Conservation (phyloP, 2,797 vertebrate genomes). For the Malacoraja senta region DNA sequence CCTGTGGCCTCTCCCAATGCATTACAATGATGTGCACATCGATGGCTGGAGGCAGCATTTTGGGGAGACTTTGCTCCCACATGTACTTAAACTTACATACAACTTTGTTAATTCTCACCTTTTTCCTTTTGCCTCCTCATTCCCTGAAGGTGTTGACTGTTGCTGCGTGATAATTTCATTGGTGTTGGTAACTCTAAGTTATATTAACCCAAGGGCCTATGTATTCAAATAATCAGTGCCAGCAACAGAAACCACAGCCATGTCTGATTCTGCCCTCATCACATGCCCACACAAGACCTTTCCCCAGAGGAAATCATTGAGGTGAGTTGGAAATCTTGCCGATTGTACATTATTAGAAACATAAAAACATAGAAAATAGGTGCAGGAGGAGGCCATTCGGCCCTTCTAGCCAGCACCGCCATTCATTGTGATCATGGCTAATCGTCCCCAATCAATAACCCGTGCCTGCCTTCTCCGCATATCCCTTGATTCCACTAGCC, state of each 20-base stretch:
- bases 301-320: not conserved
- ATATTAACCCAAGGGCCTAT: not conserved
- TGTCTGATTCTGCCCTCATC: not conserved
- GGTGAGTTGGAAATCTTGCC: not conserved
- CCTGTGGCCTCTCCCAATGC: no score
- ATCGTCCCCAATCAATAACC: no score
- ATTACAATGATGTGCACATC: no score
- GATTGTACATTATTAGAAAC: not conserved
- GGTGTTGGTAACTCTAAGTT: not conserved
- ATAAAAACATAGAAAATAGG: no score
- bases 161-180: not conserved
- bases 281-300: not conserved
- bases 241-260: not conserved
- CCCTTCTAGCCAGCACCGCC: no score
- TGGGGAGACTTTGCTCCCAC: no score
- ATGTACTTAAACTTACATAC: no score
- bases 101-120: not conserved
- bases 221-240: not conserved
- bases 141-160: not conserved
- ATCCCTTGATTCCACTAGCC: no score
- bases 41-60: no score
- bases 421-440: no score
- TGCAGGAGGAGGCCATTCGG: no score
- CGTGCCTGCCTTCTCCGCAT: no score
- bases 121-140: not conserved